Base-by-base conservation (phyloP, 2,888 invertebrate species). In the Clepsis dumicolana region DNA sequence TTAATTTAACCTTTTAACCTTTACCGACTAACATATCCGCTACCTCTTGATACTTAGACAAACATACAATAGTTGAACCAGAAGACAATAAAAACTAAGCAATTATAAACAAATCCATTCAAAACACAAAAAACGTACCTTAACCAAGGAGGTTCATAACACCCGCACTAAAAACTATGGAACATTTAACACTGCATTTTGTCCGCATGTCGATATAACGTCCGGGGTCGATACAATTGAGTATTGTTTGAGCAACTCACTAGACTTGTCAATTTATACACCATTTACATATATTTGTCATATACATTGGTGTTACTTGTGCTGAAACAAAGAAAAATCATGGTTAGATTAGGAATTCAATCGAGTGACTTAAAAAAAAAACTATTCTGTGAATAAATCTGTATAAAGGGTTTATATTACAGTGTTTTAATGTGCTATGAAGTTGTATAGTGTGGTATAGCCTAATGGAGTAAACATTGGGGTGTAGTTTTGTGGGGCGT, bases 251-350 rank as follows among this genome's bases (percentile, higher is more conserved):
- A 75, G 76, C 75, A 73, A 73, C 64, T 62, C 72, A 72, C 73
- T 62, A 70, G 41, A 62, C 24, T 53, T 54, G 66, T 73, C 71
- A 71, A 71, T 82, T 81, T 80, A 71, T 81, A 83, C 84, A 83
- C 77, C 79, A 77, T 77, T 77, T 74, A 75, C 71, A 66, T 79
- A 78, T 77, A 71, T 72, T 70, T 75, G 64, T 75, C 80, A 82
- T 82, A 76, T 82, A 83, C 82, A 83, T 77, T 75, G 80, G 78
- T 77, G 80, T 80, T 79, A 14, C 27, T 73, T 69, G 73, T 76
- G 79, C 84, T 85, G 85, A 64, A 86, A 86, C 77, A 80, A 82
- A 61, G 63, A 59, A 69, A 64, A 41, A 16, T 18, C 1, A 8
- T 2, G 2, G 44, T 16, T 44, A 18, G 18, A 0, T 7, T 16